Evolutionary conservation across 2,888 invertebrate species (phyloP).

Genomic region (Lampropteryx suffumata): DNA sequence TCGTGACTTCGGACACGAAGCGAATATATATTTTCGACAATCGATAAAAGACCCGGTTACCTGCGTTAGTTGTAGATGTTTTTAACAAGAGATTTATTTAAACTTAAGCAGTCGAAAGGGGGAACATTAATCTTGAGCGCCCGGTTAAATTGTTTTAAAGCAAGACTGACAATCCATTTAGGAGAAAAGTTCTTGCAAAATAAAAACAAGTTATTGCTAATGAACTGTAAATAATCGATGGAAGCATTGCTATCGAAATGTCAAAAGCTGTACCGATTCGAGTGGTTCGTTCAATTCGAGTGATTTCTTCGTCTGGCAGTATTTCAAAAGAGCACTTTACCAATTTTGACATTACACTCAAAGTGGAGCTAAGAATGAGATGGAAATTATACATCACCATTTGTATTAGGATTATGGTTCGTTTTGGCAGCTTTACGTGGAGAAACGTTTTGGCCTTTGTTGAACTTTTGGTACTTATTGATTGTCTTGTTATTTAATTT

Average conservation of each 20-base stretch:
- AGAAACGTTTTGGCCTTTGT: slow-evolving; percentile 11
- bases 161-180: slow-evolving; percentile 61
- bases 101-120: slow-evolving; percentile 52
- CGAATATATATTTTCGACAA: slow-evolving; percentile 55
- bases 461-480: not conserved
- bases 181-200: slow-evolving; percentile 50
- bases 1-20: slow-evolving; percentile 62
- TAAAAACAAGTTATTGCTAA: slow-evolving; percentile 59
- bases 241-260: slow-evolving; percentile 44
- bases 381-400: slow-evolving; percentile 29
- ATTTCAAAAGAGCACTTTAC: slow-evolving; percentile 69
- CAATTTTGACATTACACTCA: slow-evolving; percentile 35
- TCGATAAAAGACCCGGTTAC: slow-evolving; percentile 53
- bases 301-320: slow-evolving; percentile 54
- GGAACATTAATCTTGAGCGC: slow-evolving; percentile 62
- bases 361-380: slow-evolving; percentile 30
- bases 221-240: slow-evolving; percentile 61
- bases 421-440: slow-evolving; percentile 10
- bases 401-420: slow-evolving; percentile 14
- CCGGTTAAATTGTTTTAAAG: slow-evolving; percentile 63
- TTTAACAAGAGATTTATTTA: slow-evolving; percentile 57
- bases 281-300: slow-evolving; percentile 39
- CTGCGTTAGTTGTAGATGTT: slow-evolving; percentile 44
- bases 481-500: too few species aligned
- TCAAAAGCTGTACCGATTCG: slow-evolving; percentile 47